Base-by-base conservation (phyloP, 30 jellyfish, hydroid and myxozoan genomes). In the Aurelia sp. region DNA sequence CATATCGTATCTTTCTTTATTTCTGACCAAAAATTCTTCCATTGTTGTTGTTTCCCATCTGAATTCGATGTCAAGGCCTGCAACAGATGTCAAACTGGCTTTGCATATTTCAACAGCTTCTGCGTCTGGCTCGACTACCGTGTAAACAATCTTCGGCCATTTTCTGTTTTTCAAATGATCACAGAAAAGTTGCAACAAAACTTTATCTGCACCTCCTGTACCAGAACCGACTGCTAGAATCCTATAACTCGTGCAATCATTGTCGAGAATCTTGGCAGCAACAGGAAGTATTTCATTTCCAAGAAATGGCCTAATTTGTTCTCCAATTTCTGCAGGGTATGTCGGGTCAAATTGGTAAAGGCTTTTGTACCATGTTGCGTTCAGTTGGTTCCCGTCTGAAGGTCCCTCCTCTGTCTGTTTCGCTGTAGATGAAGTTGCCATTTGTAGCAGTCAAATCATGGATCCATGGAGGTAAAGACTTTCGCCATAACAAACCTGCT, bases 141-240 rank as follows among this genome's bases (percentile, higher is more conserved):
- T 76, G 40, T 76, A 76, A 23, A 62, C 31, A 4, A 76, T 66
- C 44, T 59, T 76, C 52, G 82, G 58, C 68, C 82, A 41, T 21
- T 44, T 72, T 12, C 13, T 16, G 10, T 16, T 13, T 71, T 15
- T 47, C 47, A 72, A 53, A 62, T 57, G 66, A 4, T 76, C 68
- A 31, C 57, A 11, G 20, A 76, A 57, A 9, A 76, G 75, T 33
- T 76, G 62, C 86, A 76, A 41, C 76, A 76, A 76, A 76, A 44
- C 52, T 40, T 76, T 58, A 31, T 76, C 86, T 33, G 63, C 86
- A 18, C 62, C 37, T 35, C 86, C 86, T 22, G 86, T 76, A 63
- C 86, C 86, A 22, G 86, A 76, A 22, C 86, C 86, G 17, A 76
- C 86, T 11, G 86, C 86, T 10, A 76, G 65, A 16, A 76, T 76